Base-by-base conservation (phyloP, 2,888 invertebrate genomes). In the Phaonia tiefii region DNA sequence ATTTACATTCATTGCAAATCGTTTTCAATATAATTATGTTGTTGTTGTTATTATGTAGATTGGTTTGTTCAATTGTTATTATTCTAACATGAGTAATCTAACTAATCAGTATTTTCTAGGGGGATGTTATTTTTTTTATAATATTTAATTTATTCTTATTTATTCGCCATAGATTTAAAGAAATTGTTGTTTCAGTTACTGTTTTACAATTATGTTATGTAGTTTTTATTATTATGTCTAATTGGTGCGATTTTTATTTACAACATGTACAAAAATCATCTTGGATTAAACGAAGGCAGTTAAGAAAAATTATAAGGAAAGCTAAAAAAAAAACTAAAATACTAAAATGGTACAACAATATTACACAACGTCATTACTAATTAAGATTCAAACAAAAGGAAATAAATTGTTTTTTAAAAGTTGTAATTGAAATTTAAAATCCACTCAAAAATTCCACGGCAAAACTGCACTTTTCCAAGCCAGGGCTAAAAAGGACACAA, bases 211-310 rank as follows among this genome's bases (percentile, higher is more conserved):
- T 66, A 56, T 44, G 70, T 49, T 31, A 31, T 31, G n/a, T n/a
- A n/a, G n/a, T n/a, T n/a, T n/a, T 31, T 5, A 5, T 72, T 31
- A 71, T 74, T 79, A 82, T 42, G 58, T 70, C 82, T 82, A 80
- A 82, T 82, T 82, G 82, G 82, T 82, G 82, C 82, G 79, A 71
- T 74, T 74, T 49, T 46, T 82, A 79, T 82, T 67, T 80, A 82
- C 82, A 82, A 65, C 54, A 72, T 75, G 39, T 49, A 72, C n/a
- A 56, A 75, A 73, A 31, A 15, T 63, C n/a, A n/a, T n/a, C n/a
- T 73, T 63, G 31, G n/a, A 39, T 67, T 20, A 71, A 74, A 56
- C 65, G 46, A 70, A 17, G n/a, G 42, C 44, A 31, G 37, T 25
- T 15, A 20, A 31, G 3, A 54, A 54, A 69, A 51, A 42, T 22